Evolutionary conservation across 2,888 invertebrate genomes (phyloP).

Genomic region (Eudasyphora cyanicolor): DNA sequence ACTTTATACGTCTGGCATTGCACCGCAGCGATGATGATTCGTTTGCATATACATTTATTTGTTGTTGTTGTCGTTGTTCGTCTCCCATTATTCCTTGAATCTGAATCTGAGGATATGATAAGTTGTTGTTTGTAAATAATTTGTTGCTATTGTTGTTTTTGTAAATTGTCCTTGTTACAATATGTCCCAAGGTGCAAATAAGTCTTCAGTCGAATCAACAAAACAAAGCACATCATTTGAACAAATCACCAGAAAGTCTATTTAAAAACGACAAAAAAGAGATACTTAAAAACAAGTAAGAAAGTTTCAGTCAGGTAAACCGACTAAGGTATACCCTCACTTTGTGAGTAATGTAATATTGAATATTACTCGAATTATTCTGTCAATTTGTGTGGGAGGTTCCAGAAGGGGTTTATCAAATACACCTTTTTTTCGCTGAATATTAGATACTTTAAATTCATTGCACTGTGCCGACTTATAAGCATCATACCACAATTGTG

Average conservation of each 20-base stretch:
- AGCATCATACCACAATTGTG: too few relatives aligned
- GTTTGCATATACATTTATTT: constrained; percentile 24
- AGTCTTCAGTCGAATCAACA: constrained; percentile 47
- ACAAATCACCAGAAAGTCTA: constrained; percentile 51
- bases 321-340: too few relatives aligned
- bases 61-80: not conserved
- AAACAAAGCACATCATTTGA: constrained; percentile 30
- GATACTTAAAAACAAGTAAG: constrained; percentile 29
- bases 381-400: too few relatives aligned
- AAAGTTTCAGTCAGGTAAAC: too few relatives aligned
- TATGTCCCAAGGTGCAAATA: constrained; percentile 69
- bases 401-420: too few relatives aligned
- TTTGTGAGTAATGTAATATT: too few relatives aligned
- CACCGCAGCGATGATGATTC: constrained; percentile 24
- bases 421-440: too few relatives aligned
- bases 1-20: constrained; percentile 43
- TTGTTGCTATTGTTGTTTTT: constrained; percentile 57
- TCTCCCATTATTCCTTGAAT: too few relatives aligned
- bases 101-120: constrained; percentile 43
- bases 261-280: not conserved
- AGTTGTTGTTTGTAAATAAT: constrained; percentile 63
- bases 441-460: too few relatives aligned
- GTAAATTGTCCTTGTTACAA: constrained; percentile 62
- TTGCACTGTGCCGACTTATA: too few relatives aligned
- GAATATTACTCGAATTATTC: too few relatives aligned